Base-by-base conservation (phyloP, 2,888 invertebrate genomes). In the Dastarcus helophoroides region DNA sequence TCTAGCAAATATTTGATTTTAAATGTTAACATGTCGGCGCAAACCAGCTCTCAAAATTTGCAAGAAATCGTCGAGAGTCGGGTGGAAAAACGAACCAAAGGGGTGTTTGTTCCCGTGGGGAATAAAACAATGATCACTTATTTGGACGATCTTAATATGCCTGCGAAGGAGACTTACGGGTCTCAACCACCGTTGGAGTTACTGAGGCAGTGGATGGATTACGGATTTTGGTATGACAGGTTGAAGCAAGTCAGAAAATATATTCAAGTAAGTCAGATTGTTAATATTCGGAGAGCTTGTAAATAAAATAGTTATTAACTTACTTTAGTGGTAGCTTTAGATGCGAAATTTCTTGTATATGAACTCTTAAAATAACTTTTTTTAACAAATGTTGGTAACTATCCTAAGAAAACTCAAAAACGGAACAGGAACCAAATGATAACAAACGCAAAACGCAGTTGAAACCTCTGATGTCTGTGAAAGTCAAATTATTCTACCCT, bases 71-170 rank as follows among this genome's bases (percentile, higher is more conserved):
- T 90, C 16, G 89, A 89, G 58, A 78, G 80, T 35, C 68, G 82
- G n/a, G 69, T 88, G 1, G 89, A 90, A 59, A 89, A 90, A 63
- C 67, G 88, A 29, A 88, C 86, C 0, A 90, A 89, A 57, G 83
- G 79, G 2, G 74, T 80, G 35, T 89, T 74, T 51, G 76, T 80
- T 2, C 90, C 90, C 0, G 64, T 77, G 13, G 83, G 80, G 41
- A 79, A 83, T 53, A 90, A 88, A 64, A 78, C 68, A 41, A 75
- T 91, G 73, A 73, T 90, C 34, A 73, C 81, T 5, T 89, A 88
- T 56, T 73, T 91, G 75, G 91, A 91, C 56, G 90, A 91, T 56
- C 78, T 91, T 48, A 90, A 90, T 63, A 89, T 90, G 88, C 90
- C 90, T 0, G 82, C 81, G 4, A 82, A 84, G 42, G 90, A 91